phyloP scores from a whole-genome alignment of 2,113 vertebrate species.

The Hirundichthys speculiger region DNA sequence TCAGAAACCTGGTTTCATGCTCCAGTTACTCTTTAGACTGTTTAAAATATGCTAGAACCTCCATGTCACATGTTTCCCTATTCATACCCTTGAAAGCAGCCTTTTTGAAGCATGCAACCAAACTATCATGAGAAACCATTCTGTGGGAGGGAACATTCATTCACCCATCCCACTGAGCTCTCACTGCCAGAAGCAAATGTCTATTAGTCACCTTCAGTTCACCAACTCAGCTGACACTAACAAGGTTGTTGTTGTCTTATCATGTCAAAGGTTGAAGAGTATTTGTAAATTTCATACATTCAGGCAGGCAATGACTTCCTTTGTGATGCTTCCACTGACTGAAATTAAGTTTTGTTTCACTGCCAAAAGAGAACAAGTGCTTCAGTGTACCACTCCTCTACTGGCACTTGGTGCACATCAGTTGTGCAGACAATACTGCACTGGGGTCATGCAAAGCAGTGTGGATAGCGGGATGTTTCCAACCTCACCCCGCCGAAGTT shows the following conservation, averaged over 20 bases:
- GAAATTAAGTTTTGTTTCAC: constrained; percentile 44
- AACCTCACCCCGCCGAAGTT: constrained; percentile 19
- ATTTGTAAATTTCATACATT: constrained; percentile 19
- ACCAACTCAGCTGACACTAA: constrained; percentile 39
- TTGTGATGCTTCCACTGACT: constrained; percentile 30
- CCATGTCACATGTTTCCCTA: constrained; percentile 26
- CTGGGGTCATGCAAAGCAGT: constrained; percentile 39
- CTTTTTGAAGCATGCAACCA: constrained; percentile 40
- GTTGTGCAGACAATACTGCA: constrained; percentile 35
- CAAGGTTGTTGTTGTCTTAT: constrained; percentile 42
- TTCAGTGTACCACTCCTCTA: constrained; percentile 45
- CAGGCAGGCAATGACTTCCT: constrained; percentile 36
- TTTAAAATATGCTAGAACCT: constrained; percentile 19
- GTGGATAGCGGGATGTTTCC: constrained; percentile 17
- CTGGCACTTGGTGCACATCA: constrained; percentile 39
- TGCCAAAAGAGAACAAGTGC: constrained; percentile 56
- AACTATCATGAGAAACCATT: constrained; percentile 46
- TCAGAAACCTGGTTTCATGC: neutral
- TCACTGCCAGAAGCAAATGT: constrained; percentile 58
- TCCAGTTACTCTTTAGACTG: constrained; percentile 16
- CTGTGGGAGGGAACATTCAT: constrained; percentile 29
- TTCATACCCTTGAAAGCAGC: constrained; percentile 19
- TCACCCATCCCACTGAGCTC: constrained; percentile 23
- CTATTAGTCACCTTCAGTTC: constrained; percentile 26
- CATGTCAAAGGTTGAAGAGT: constrained; percentile 42